Evolutionary conservation across 1,140 invertebrate species (phyloP).

Genomic region (Rhyzopertha dominica): DNA sequence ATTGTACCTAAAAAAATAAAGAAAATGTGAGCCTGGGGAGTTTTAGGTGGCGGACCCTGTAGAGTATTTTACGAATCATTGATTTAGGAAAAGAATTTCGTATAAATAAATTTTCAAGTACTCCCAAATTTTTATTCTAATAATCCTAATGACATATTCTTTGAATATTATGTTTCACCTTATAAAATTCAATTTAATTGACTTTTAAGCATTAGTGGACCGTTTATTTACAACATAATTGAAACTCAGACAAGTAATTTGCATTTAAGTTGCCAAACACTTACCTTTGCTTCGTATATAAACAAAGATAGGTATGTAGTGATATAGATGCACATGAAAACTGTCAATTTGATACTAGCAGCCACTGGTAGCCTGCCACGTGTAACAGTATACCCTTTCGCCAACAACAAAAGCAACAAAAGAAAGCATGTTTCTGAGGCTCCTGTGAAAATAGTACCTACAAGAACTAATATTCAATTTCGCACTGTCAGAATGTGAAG

Average conservation of each 20-base stretch:
- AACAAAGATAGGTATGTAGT: conserved; percentile 69
- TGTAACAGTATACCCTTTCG: conserved; percentile 87
- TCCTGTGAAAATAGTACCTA: conserved; percentile 68
- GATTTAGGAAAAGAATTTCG: too few species aligned
- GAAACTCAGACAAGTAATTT: not conserved
- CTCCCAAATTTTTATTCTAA: too few species aligned
- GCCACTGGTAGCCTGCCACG: conserved; percentile 65
- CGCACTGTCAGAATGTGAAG: conserved; percentile 9
- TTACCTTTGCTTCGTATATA: conserved; percentile 69
- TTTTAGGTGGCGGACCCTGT: too few species aligned
- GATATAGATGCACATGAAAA: conserved; percentile 74
- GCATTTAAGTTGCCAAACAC: conserved; percentile 13
- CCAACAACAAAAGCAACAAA: conserved; percentile 73
- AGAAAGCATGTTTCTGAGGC: conserved; percentile 69
- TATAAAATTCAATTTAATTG: too few species aligned
- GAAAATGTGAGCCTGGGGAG: too few species aligned
- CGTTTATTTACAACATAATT: not conserved
- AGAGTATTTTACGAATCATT: too few species aligned
- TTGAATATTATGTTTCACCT: too few species aligned
- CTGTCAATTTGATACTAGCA: conserved; percentile 67
- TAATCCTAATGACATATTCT: too few species aligned
- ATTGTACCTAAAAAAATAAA: too few species aligned
- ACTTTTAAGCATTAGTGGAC: too few species aligned
- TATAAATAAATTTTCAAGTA: too few species aligned
- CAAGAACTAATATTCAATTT: conserved; percentile 27